Evolutionary conservation across 2,113 vertebrate genomes (phyloP), one percentile per base, ranked within the genome.

Genomic region (Ptychochromis oligacanthus): DNA sequence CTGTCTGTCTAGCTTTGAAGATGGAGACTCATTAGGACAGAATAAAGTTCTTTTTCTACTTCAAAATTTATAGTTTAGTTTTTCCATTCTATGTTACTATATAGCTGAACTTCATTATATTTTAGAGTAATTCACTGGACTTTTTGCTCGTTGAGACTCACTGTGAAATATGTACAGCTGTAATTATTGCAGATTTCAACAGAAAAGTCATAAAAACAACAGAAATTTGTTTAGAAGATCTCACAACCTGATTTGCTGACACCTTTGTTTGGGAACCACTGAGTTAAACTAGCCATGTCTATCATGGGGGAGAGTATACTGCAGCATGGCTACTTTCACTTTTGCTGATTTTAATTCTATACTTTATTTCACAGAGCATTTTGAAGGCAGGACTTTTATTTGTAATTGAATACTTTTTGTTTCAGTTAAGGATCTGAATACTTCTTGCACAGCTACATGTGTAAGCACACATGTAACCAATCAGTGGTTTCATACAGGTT

Each of bases 61-160:
- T 31, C 28, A 31, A 31, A 31, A 31, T 31, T 11, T 40, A 12
- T 12, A 12, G 2, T 40, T 40, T 11, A 40, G 38, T 40, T 40
- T 40, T 31, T 38, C 38, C 5, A 0, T 0, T 64, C 0, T 43
- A 15, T 43, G 38, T n/a, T 65, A n/a, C n/a, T 43, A 24, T 65
- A 65, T 24, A 0, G n/a, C 62, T 24, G 40, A 36, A 31, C 24
- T 65, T 24, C 24, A 0, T 24, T 31, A 31, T 4, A 31, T 65
- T 24, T 65, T 9, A 65, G 36, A 3, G 38, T 31, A 31, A 31
- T 40, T 40, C 40, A 40, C 43, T 10, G 40, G 1, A 65, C 38
- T 43, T 24, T 10, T 67, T 40, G 1, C 38, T 67, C 15, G 28
- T 31, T 31, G 4, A 4, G 28, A 31, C 28, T 31, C 28, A 31